phyloP scores from a whole-genome alignment of 2,113 vertebrate species.

The Petroica traversi region DNA sequence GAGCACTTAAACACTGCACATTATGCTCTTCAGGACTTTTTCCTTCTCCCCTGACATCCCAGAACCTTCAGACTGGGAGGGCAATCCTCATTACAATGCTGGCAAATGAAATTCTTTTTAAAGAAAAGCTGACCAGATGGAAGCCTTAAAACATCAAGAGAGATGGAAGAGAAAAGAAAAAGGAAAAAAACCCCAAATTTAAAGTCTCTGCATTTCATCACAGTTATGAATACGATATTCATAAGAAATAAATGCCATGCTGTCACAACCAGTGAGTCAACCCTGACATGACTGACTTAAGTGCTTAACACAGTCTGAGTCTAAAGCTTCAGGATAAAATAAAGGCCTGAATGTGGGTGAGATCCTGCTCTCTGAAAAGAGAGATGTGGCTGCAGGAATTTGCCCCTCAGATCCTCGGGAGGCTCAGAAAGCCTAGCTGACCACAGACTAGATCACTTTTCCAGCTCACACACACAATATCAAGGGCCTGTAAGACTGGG shows the following conservation, averaged over 20 bases:
- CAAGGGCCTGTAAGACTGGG: background rate
- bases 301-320: background rate
- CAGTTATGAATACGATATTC: background rate
- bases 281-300: background rate
- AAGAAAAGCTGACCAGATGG: background rate
- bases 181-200: background rate
- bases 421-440: background rate
- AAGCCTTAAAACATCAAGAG: background rate
- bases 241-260: background rate
- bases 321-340: background rate
- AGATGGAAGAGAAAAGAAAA: rapidly evolving
- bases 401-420: rapidly evolving
- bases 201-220: background rate
- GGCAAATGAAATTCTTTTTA: background rate
- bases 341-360: background rate
- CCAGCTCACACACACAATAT: background rate
- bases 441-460: background rate
- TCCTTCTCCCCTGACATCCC: background rate
- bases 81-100: background rate
- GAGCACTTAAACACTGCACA: background rate
- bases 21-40: background rate
- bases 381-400: background rate
- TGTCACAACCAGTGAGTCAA: background rate
- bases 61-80: background rate
- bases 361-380: background rate